Base-by-base conservation (phyloP, 2,888 invertebrate genomes). In the Stratiomys singularior region DNA sequence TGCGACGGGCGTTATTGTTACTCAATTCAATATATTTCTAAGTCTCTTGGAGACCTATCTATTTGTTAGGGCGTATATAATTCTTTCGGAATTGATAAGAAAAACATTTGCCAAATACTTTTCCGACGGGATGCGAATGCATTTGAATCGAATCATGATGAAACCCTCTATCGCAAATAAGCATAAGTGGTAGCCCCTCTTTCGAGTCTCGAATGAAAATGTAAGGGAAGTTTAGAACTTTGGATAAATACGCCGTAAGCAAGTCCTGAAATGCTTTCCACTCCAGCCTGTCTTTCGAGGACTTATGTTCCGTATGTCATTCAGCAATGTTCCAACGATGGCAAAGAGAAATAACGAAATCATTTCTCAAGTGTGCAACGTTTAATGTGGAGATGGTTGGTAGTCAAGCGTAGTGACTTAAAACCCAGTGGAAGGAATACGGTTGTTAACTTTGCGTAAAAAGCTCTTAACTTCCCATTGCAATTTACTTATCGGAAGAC, bases 391-490 rank as follows among this genome's bases (percentile, higher is more conserved):
- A 52, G 52, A 52, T 13, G 4, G 52, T 52, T 52, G 52, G 18
- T 18, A 52, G 7, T 52, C 52, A 52, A 9, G 52, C 4, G 52
- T 52, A 13, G 4, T 13, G 52, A 13, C 52, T 52, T 52, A 15
- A 52, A 4, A 52, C 52, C 52, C 52, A 18, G 18, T 15, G 18
- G 52, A 5, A 52, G 52, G 52, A 52, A 52, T 52, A 13, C 52
- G 18, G 52, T 52, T 52, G 52, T 27, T 30, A 64, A 30, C 28
- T 30, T 64, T 11, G 25, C 64, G 28, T 11, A 15, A 28, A 64
- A 64, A 64, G 64, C 64, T 64, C 64, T 64, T 64, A 5, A n/a
- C 27, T 64, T 64, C 15, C 64, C 64, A 28, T 18, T 64, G 30
- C 28, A 64, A 27, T 64, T 27, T 64, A 64, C 28, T 27, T 64